These are phyloP conservation scores for Brachypodius melanocephalos DNA, from an alignment of 2,113 vertebrate genomes.

Conservation along the genomic window DNA sequence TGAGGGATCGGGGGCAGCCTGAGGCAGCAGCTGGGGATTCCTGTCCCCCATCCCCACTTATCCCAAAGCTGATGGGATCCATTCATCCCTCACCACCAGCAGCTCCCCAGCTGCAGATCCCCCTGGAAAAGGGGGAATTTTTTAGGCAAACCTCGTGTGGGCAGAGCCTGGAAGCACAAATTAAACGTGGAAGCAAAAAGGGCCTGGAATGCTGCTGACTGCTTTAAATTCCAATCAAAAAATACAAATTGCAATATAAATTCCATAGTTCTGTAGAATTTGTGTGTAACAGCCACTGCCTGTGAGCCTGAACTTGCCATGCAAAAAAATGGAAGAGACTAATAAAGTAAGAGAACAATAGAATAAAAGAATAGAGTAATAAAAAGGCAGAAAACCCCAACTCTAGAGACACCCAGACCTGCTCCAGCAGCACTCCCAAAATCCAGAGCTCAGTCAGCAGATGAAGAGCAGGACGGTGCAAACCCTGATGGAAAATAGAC, in stretches of 20 bases:
- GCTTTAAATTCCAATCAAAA: not conserved
- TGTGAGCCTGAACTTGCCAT: too few relatives aligned
- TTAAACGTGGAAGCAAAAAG: fast-evolving
- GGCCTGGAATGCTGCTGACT: not conserved
- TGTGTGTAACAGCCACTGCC: not conserved
- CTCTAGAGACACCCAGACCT: not conserved
- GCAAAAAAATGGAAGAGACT: not conserved
- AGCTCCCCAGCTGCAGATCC: not conserved
- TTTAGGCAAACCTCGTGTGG: not conserved
- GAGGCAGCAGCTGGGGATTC: not conserved
- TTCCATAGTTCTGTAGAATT: fast-evolving
- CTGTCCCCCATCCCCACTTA: not conserved
- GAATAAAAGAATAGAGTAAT: not conserved
- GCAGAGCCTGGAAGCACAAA: not conserved
- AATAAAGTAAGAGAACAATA: too few relatives aligned
- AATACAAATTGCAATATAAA: not conserved
- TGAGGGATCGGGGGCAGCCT: not conserved
- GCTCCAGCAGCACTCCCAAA: not conserved
- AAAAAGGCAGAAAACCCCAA: not conserved
- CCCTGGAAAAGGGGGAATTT: fast-evolving
- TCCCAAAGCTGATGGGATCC: not conserved
- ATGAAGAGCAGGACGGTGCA: not conserved
- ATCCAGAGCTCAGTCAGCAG: not conserved
- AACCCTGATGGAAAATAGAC: not conserved
- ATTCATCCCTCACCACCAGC: too few relatives aligned